phyloP scores from a whole-genome alignment of 1,140 invertebrate genomes.

The Diorhabda carinulata region DNA sequence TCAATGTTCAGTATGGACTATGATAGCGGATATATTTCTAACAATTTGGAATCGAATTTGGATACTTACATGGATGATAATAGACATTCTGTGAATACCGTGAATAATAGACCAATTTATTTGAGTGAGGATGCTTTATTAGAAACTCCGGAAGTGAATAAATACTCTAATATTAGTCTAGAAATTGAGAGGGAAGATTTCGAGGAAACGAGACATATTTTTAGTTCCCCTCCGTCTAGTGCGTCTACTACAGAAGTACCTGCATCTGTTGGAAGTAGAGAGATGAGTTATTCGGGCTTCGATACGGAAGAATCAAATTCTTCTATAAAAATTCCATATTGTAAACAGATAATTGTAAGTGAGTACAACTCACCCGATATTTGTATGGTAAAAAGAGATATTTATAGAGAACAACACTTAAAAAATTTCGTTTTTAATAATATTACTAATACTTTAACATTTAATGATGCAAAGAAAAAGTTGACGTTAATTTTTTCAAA shows the following conservation, averaged over 20 bases:
- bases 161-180: slow-evolving; percentile 11
- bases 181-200: slow-evolving; percentile 20
- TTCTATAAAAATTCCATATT: slow-evolving; percentile 24
- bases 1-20: slow-evolving; percentile 33
- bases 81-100: slow-evolving; percentile 13
- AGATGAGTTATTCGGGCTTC: slow-evolving; percentile 30
- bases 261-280: slow-evolving; percentile 27
- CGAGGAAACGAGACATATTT: slow-evolving; percentile 24
- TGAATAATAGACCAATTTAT: slow-evolving; percentile 24
- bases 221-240: slow-evolving; percentile 21
- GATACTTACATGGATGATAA: slow-evolving; percentile 25
- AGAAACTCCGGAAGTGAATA: slow-evolving; percentile 33
- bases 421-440: slow-evolving; percentile 6
- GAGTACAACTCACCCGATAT: background rate
- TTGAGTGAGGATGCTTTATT: slow-evolving; percentile 40
- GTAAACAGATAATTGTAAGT: slow-evolving; percentile 16
- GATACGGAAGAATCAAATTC: slow-evolving; percentile 22
- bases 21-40: slow-evolving; percentile 41
- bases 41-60: slow-evolving; percentile 38
- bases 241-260: background rate
- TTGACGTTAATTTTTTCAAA: slow-evolving; percentile 32
- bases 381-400: background rate
- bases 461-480: slow-evolving; percentile 21
- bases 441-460: slow-evolving; percentile 19
- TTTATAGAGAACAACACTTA: background rate